phyloP scores from a whole-genome alignment of 2,113 vertebrate genomes.

The Crotalus tigris region DNA sequence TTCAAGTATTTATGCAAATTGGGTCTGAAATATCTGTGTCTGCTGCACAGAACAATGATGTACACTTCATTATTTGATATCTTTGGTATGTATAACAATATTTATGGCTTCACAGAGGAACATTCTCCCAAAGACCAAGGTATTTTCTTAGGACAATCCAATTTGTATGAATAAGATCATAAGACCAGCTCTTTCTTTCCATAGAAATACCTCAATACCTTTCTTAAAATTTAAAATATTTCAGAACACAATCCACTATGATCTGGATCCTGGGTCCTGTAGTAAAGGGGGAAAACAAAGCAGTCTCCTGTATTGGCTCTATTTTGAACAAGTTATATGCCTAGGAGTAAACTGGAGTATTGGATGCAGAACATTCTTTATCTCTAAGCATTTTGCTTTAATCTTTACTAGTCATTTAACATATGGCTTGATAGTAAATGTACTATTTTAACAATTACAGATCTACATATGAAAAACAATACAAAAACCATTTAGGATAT shows the following conservation, averaged over 20 bases:
- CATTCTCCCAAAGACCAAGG: background rate
- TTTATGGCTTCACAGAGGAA: background rate
- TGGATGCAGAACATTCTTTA: background rate
- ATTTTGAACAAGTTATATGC: background rate
- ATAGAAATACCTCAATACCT: background rate
- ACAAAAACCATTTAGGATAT: background rate
- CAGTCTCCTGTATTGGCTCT: background rate
- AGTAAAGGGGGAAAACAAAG: background rate
- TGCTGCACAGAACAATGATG: background rate
- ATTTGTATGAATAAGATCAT: background rate
- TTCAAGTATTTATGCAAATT: constrained; percentile 26
- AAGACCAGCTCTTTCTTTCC: background rate
- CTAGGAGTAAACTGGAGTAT: background rate
- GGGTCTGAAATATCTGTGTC: background rate
- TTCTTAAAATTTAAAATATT: background rate
- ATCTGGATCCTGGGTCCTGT: background rate
- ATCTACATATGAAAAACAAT: background rate
- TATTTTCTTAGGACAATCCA: background rate
- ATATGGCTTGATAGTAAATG: background rate
- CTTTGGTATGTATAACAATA: background rate
- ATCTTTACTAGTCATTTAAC: background rate
- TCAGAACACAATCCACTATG: background rate
- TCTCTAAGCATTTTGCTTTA: background rate
- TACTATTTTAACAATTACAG: background rate
- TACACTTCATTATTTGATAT: background rate